Base-by-base conservation (phyloP, 2,113 vertebrate species). In the Ibidorhyncha struthersii region DNA sequence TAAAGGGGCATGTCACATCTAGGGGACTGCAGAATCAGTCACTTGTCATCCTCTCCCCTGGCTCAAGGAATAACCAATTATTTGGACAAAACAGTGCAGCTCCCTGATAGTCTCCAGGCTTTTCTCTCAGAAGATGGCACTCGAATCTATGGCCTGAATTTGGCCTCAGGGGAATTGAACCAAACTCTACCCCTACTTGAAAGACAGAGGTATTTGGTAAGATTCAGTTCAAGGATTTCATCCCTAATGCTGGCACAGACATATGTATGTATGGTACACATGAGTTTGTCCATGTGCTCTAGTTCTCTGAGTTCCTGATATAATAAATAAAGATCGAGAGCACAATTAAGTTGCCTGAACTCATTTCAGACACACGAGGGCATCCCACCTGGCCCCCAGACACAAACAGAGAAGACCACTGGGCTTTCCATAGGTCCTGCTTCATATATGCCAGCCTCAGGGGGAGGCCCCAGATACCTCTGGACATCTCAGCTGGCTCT, bases 241-340 rank as follows among this genome's bases (percentile, higher is more conserved):
- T 5, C 21, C 26, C 58, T 15, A 78, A 66, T 34, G 12, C 29
- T 77, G 58, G 12, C 14, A 30, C 27, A 58, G 17, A 22, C 0
- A 5, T 1, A 0, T n/a, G 18, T 32, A 12, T 8, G 1, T 30
- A 9, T 30, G 21, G 3, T 50, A 30, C 1, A 1, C 20, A 5
- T 1, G 6, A 6, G 6, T 38, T 55, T 70, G 26, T 27, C 65
- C 40, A 3, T 2, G 8, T 50, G 30, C 34, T 30, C 9, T 66
- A 21, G 15, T 43, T 73, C 62, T 77, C 6, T 12, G 34, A 56
- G 14, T 15, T 73, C 16, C 6, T 82, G 27, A n/a, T 3, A 45
- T 4, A 43, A 52, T 3, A 26, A 45, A 77, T 18, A 22, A 82
- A 76, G 56, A 25, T 41, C 25, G 29, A 86, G 36, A 53, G 2